Evolutionary conservation across 2,888 invertebrate species (phyloP).

Genomic region (Celastrina argiolus): DNA sequence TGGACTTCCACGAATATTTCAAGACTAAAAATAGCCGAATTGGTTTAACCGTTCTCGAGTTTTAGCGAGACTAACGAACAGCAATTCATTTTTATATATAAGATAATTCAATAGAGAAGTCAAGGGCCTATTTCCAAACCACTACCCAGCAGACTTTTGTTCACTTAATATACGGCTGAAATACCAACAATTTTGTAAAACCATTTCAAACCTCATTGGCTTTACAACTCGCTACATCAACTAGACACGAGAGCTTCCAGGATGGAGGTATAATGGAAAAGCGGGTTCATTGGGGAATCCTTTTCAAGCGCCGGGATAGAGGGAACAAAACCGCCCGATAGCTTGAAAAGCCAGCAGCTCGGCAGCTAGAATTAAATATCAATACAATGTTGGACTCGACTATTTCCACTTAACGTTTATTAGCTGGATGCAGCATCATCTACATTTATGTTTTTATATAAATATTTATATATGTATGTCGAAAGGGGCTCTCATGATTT

Average conservation of each 20-base stretch:
- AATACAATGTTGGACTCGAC: background rate
- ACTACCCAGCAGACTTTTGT: too few relatives aligned
- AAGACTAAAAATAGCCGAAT: too few relatives aligned
- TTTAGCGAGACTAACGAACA: too few relatives aligned
- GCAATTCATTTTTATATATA: too few relatives aligned
- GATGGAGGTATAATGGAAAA: slow-evolving; percentile 17
- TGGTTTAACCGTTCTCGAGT: too few relatives aligned
- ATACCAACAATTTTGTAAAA: background rate
- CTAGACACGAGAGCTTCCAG: background rate
- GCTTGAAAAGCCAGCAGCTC: slow-evolving; percentile 31
- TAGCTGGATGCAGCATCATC: background rate
- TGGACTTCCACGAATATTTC: too few relatives aligned
- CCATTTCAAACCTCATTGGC: background rate
- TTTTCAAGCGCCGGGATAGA: slow-evolving; percentile 28
- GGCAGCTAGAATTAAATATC: background rate
- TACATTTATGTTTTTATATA: too few relatives aligned
- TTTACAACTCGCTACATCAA: background rate
- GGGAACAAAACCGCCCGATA: slow-evolving; percentile 30
- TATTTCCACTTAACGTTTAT: background rate
- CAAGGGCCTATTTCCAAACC: too few relatives aligned
- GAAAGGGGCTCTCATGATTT: too few relatives aligned
- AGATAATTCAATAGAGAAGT: too few relatives aligned
- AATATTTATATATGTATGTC: too few relatives aligned
- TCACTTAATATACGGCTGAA: background rate
- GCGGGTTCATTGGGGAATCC: slow-evolving; percentile 27